Base-by-base conservation (phyloP, 2,113 vertebrate species). In the Poecilia latipinna region DNA sequence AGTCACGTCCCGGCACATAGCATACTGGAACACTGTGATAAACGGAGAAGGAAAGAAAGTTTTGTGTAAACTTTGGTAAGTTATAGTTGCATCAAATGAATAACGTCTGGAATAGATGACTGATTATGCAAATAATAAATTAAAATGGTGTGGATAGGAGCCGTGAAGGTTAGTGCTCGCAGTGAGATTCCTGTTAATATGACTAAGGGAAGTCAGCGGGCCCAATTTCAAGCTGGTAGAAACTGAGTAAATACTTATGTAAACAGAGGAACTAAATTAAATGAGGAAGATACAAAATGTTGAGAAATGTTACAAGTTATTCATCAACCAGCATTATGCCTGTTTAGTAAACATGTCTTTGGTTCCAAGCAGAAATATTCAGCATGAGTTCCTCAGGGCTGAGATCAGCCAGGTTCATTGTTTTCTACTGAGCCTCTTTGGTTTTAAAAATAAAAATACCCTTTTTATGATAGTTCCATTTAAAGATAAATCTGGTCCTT, bases 1-100 rank as follows among this genome's bases (percentile, higher is more conserved):
- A 6, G 81, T 84, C 24, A 97, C 96, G 5, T 97, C 93, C 12
- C 96, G 94, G 66, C 94, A 94, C 33, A 78, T 8, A 4, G 76
- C 89, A 0, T 13, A 80, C 61, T 91, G 93, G 68, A 94, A 84
- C 44, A 86, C 82, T 89, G 91, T 13, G 26, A 42, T 15, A 69
- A 74, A 80, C 3, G 75, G 1, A 69, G 65, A 74, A 51, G 62
- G 39, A 44, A 33, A 80, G 72, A 44, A 3, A 48, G 12, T 28
- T 44, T 67, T 42, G 24, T 26, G 26, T 13, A 42, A n/a, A 31
- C 31, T 32, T 32, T 19, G 32, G 61, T 63, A 7, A 24, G 10
- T 79, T 63, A 19, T 69, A 29, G 70, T 79, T 65, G 61, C 42
- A 63, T 0, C 48, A 62, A 0, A 32, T 0, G 26, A 82, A 90